Evolutionary conservation across 2,113 vertebrate genomes (phyloP).

Genomic region (Colossoma macropomum): DNA sequence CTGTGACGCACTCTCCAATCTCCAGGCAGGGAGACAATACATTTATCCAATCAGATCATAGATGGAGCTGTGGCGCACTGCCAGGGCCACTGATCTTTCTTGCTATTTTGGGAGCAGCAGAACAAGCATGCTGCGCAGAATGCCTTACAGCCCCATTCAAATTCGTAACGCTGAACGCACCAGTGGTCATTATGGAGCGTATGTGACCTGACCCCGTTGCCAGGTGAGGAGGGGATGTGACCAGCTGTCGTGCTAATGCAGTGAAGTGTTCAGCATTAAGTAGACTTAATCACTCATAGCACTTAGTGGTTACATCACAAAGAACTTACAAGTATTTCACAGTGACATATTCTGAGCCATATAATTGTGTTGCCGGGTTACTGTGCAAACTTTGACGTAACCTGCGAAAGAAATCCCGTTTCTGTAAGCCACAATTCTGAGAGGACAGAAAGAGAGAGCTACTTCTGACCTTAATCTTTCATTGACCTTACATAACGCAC

Average conservation of each 20-base stretch:
- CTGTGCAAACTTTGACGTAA: slow-evolving; percentile 22
- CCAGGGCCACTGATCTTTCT: slow-evolving; percentile 16
- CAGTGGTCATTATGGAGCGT: not conserved
- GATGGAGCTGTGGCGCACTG: not conserved
- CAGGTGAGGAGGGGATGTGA: slow-evolving; percentile 7
- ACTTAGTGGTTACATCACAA: slow-evolving; percentile 28
- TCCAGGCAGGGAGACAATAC: slow-evolving; percentile 6
- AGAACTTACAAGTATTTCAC: not conserved
- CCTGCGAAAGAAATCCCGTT: not conserved
- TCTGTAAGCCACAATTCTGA: slow-evolving; percentile 7
- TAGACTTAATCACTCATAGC: not conserved
- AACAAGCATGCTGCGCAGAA: slow-evolving; percentile 9
- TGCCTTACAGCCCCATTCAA: slow-evolving; percentile 24
- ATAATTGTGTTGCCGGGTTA: slow-evolving; percentile 24
- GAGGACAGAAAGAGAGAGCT: not conserved
- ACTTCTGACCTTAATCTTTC: slow-evolving; percentile 63
- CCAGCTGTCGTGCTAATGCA: slow-evolving; percentile 12
- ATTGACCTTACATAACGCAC: slow-evolving; percentile 57
- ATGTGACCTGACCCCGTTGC: slow-evolving; percentile 21
- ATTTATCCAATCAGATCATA: slow-evolving; percentile 3
- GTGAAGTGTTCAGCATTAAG: slow-evolving; percentile 36
- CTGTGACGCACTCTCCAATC: slow-evolving; percentile 24
- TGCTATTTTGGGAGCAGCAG: slow-evolving; percentile 28
- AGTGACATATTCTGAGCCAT: not conserved
- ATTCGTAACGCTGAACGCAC: not conserved